Conservation (phyloP, 2,113 vertebrate species). For the Phalacrocorax pelagicus region DNA sequence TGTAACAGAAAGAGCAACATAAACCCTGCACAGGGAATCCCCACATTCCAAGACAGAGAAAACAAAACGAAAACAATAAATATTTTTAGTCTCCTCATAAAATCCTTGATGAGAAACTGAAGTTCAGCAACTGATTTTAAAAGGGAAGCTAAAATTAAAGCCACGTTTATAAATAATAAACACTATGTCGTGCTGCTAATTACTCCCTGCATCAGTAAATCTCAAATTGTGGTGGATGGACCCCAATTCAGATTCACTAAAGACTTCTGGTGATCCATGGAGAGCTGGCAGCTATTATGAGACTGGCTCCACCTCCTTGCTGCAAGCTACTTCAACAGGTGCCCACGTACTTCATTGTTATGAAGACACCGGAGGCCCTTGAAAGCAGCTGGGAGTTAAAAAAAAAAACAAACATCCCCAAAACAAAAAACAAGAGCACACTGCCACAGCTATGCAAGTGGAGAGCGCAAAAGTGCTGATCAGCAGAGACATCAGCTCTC, state of each 20-base stretch:
- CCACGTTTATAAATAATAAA: constrained; percentile 26
- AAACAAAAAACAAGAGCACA: background rate
- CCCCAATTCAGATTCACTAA: constrained; percentile 10
- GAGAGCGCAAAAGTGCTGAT: background rate
- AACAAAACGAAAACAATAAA: background rate
- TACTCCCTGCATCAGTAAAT: constrained; percentile 8
- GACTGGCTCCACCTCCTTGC: constrained; percentile 7
- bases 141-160: background rate
- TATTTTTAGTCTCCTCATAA: constrained; percentile 5
- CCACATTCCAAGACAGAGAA: background rate
- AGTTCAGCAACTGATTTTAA: constrained; percentile 15
- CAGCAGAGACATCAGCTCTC: background rate
- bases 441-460: background rate
- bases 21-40: background rate
- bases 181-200: background rate
- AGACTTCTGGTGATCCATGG: constrained; percentile 19
- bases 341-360: background rate
- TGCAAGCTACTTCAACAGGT: constrained; percentile 43
- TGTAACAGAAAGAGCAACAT: background rate
- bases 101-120: constrained; percentile 4
- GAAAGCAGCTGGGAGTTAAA: constrained; percentile 33
- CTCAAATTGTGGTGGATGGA: background rate
- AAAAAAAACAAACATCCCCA: background rate
- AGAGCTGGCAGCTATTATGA: background rate
- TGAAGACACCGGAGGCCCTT: background rate